phyloP scores from a whole-genome alignment of 1,140 invertebrate genomes.

The Ylistrum balloti region DNA sequence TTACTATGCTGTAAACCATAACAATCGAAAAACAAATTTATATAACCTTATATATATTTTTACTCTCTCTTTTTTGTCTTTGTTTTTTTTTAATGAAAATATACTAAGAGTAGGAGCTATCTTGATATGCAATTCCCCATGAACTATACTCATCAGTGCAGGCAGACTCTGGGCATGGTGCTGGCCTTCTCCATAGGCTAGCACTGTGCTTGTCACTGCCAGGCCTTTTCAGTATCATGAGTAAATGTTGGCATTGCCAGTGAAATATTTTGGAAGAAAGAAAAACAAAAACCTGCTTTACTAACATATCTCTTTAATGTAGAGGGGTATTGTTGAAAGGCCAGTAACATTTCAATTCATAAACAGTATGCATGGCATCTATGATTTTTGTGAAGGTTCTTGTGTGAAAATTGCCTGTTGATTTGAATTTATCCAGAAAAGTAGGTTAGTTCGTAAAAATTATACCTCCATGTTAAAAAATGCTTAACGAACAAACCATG shows the following conservation, averaged over 20 bases:
- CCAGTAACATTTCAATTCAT: not conserved
- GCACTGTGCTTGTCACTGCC: not conserved
- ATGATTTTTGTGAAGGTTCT: not conserved
- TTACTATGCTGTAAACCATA: not conserved
- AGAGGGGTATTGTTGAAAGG: not conserved
- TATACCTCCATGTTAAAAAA: slow-evolving; percentile 19
- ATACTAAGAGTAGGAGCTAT: slow-evolving; percentile 34
- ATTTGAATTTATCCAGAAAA: not conserved
- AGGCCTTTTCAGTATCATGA: not conserved
- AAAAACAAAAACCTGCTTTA: slow-evolving; percentile 8
- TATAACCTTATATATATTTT: slow-evolving; percentile 40
- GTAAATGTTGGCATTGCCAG: slow-evolving; percentile 32
- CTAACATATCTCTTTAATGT: not conserved
- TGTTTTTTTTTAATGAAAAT: slow-evolving; percentile 36
- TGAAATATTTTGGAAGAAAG: not conserved
- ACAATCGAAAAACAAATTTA: slow-evolving; percentile 29
- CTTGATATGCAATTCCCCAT: slow-evolving; percentile 30
- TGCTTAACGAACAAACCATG: not conserved
- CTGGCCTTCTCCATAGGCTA: too few species aligned
- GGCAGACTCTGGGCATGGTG: not conserved
- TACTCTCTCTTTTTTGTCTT: not conserved
- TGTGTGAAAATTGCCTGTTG: not conserved
- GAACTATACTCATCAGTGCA: not conserved
- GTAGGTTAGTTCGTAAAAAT: not conserved
- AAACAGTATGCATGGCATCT: not conserved